Base-by-base conservation (phyloP, 2,888 invertebrate genomes). In the Caenorhabditis afra region DNA sequence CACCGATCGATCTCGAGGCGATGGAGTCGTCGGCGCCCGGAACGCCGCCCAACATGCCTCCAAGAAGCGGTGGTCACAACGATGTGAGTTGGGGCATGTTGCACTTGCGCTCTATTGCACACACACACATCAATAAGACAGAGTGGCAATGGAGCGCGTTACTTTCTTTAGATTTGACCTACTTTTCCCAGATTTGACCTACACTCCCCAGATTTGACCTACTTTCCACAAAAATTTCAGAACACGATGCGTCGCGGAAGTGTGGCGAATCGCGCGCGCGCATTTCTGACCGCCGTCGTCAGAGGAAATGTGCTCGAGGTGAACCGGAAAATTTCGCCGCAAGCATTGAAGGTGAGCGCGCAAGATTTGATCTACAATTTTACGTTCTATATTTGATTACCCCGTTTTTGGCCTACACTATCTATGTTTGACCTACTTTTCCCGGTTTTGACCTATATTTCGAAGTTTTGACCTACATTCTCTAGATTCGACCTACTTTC, bases 21-120 rank as follows among this genome's bases (percentile, higher is more conserved):
- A 41, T 81, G 1, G 47, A 79, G 20, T 74, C 61, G 66, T 49
- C 57, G 5, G 39, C 66, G 4, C 66, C 78, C 10, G 70, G 58
- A 11, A 82, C 82, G 23, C 82, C 82, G 22, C 82, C 82, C 3
- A 82, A 82, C 37, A 76, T 82, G 61, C 82, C 82, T 12, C 52
- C 52, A 52, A 37, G 53, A 52, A 16, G 23, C 41, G 11, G 44
- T 45, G 18, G 67, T 76, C 8, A 44, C 18, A 0, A 11, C n/a
- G 18, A 20, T 18, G 12, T n/a, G n/a, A n/a, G n/a, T n/a, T n/a
- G n/a, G n/a, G n/a, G n/a, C n/a, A n/a, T n/a, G n/a, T n/a, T n/a
- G n/a, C n/a, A n/a, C n/a, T n/a, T n/a, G n/a, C n/a, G n/a, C n/a
- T n/a, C n/a, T n/a, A n/a, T n/a, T n/a, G n/a, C n/a, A n/a, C n/a